Base-by-base conservation (phyloP, 2,113 vertebrate genomes). In the Poeciliopsis turrubarensis region DNA sequence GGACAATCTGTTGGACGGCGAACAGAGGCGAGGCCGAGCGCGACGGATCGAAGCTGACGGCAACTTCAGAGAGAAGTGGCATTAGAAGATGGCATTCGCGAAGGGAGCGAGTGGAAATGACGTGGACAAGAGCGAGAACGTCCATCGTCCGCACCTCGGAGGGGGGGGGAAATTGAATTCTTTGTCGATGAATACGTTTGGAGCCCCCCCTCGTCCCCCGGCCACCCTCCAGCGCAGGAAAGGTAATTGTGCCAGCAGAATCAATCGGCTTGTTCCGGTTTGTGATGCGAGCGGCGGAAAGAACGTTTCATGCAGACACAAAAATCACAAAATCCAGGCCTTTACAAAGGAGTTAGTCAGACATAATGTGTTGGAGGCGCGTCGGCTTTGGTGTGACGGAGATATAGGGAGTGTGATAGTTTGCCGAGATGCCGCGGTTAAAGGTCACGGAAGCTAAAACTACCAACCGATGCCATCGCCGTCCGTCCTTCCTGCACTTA, bases 241-340 rank as follows among this genome's bases (percentile, higher is more conserved):
- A 54, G 31, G 60, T 75, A 54, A 72, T 32, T 25, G 26, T 71
- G 60, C 63, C 41, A 65, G n/a, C 32, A 54, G 65, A 78, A 75
- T 72, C 68, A 75, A 72, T 79, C 27, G 6, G 30, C 27, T 41
- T 47, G 19, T 65, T 65, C 26, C 61, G 63, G 65, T 60, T 57
- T 15, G 2, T 7, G 60, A 39, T 44, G 63, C 41, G n/a, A 51
- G 60, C 13, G 39, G 39, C 68, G 30, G 25, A 77, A 15, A 26
- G 26, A n/a, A 41, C 69, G 34, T 77, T 68, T 71, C 19, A 66
- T 37, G 37, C 37, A 60, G 31, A 71, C 44, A 29, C 61, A 73
- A n/a, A n/a, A n/a, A 68, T 65, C 73, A 65, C 34, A 65, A 73
- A 39, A 51, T 73, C 57, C n/a, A 51, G 17, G 64, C 47, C 29